Conservation (phyloP, 2,888 invertebrate species). For the Lithosia quadra region DNA sequence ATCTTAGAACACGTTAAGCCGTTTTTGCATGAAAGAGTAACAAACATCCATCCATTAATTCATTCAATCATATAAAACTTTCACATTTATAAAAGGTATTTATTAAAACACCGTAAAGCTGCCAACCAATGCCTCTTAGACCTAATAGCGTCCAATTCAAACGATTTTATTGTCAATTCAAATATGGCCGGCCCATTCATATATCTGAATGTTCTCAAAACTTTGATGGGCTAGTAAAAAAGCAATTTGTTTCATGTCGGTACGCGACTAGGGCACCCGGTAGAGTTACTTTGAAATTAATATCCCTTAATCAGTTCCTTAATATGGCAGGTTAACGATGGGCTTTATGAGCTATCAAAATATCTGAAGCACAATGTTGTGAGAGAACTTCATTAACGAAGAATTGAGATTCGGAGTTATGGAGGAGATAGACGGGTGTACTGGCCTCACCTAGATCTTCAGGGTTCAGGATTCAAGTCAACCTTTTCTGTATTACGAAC, state of each 20-base stretch:
- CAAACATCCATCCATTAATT: background rate
- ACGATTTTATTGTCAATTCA: constrained; percentile 11
- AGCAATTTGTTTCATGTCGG: constrained; percentile 17
- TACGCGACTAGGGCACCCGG: constrained; percentile 23
- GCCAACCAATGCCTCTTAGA: background rate
- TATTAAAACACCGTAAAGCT: background rate
- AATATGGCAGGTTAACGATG: constrained; percentile 23
- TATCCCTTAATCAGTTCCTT: constrained; percentile 27
- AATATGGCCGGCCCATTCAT: constrained; percentile 3
- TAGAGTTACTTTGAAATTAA: constrained; percentile 22
- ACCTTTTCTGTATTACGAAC: too few species aligned
- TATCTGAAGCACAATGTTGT: constrained; percentile 24
- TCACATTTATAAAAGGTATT: background rate
- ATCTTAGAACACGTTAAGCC: too few species aligned
- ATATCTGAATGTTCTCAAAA: constrained; percentile 8
- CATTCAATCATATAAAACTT: background rate
- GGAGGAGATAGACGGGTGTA: background rate
- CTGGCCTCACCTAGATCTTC: too few species aligned
- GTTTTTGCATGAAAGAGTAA: background rate
- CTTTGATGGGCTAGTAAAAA: constrained; percentile 24
- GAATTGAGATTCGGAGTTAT: background rate
- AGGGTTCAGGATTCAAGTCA: too few species aligned
- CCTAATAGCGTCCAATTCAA: background rate
- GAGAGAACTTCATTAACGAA: constrained; percentile 37
- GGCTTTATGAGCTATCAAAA: constrained; percentile 32